Conservation (phyloP, 2,888 invertebrate species). For the Mesochorus sp. region DNA sequence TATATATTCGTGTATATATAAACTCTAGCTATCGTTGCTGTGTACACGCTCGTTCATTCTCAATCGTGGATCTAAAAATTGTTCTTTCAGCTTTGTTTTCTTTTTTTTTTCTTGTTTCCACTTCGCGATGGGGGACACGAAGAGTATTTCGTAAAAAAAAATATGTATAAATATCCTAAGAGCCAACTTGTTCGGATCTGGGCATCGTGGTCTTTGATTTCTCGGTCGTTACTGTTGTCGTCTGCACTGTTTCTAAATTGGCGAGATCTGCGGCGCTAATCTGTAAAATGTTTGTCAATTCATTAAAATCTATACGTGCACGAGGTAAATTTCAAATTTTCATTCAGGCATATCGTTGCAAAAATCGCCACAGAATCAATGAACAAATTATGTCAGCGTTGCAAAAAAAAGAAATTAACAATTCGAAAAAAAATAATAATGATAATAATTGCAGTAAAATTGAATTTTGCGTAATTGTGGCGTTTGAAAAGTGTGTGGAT, state of each 20-base stretch:
- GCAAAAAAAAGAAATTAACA: too few relatives aligned
- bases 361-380: too few relatives aligned
- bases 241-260: conserved; percentile 78
- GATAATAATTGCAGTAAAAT: not conserved
- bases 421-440: too few relatives aligned
- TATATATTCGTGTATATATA: conserved; percentile 66
- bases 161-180: conserved; percentile 69
- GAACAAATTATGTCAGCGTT: too few relatives aligned
- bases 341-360: too few relatives aligned
- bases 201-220: conserved; percentile 79
- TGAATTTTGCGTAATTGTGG: too few relatives aligned
- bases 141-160: conserved; percentile 24
- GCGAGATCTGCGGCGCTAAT: conserved; percentile 80
- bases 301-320: too few relatives aligned
- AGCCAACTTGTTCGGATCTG: conserved; percentile 79
- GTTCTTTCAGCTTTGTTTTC: too few relatives aligned
- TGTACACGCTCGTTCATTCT: conserved; percentile 64
- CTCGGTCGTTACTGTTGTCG: conserved; percentile 78
- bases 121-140: conserved; percentile 54
- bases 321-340: too few relatives aligned
- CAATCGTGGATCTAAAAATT: not conserved
- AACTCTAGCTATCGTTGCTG: conserved; percentile 74
- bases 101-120: conserved; percentile 5
- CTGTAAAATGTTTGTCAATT: conserved; percentile 67
- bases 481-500: too few relatives aligned